These are phyloP conservation scores for Liopterus haemorrhoidalis DNA, from an alignment of 2,888 invertebrate species.

Conservation along the genomic window DNA sequence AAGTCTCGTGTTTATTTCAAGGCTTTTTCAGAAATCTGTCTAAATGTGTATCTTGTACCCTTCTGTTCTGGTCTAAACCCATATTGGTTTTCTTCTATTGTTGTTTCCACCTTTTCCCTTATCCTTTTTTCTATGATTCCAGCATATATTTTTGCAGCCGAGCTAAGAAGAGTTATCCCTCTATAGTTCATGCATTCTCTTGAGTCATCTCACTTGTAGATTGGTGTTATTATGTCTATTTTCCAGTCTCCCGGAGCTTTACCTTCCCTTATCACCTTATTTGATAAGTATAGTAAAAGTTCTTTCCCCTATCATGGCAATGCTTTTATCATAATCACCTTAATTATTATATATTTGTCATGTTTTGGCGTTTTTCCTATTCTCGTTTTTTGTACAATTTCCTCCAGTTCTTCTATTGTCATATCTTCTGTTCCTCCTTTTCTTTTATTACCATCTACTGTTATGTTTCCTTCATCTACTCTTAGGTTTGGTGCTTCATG, in stretches of 20 bases:
- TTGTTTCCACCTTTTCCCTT: conserved; percentile 3
- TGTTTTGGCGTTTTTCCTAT: too few species aligned
- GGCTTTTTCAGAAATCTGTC: conserved; percentile 6
- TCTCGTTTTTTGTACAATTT: too few species aligned
- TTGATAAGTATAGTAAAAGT: conserved; percentile 3
- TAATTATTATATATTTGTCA: too few species aligned
- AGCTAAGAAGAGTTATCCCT: conserved; percentile 15
- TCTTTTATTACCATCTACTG: too few species aligned
- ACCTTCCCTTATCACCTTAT: not conserved
- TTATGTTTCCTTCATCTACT: too few species aligned
- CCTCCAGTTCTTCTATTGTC: too few species aligned
- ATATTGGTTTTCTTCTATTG: conserved; percentile 13
- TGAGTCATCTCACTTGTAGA: conserved; percentile 13
- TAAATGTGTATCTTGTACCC: conserved; percentile 8
- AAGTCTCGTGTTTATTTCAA: not conserved
- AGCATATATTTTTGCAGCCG: conserved; percentile 12
- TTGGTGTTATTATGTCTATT: conserved; percentile 14
- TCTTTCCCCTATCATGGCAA: too few species aligned
- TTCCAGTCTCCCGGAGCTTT: conserved; percentile 23
- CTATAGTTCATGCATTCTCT: conserved; percentile 14
- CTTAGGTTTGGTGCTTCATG: not conserved
- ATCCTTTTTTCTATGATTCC: conserved; percentile 13
- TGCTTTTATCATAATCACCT: too few species aligned
- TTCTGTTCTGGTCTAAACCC: conserved; percentile 16
- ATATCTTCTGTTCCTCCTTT: too few species aligned